Evolutionary conservation across 2,797 vertebrate species (phyloP), one percentile per base, ranked within the genome.

Genomic region (Diceros bicornis): DNA sequence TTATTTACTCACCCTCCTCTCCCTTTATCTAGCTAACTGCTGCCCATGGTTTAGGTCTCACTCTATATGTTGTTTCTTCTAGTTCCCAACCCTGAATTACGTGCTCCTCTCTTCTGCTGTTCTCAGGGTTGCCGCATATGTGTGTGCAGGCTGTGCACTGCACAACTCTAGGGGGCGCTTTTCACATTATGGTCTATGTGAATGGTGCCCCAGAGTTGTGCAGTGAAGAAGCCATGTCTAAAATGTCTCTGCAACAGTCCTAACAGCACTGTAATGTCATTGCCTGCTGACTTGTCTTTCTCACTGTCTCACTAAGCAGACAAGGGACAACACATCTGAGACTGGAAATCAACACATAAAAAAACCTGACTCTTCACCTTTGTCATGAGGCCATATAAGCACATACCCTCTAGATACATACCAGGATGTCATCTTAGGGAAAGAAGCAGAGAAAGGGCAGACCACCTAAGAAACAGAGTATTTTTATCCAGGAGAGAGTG

Each of bases 101-200:
- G 20, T 1, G 52, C 0, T 23, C 16, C 27, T 41, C 50, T 23
- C 74, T 37, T 23, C 29, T 78, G n/a, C 27, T 29, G 13, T n/a
- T 44, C 55, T 23, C 3, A 2, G 32, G 16, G 1, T 5, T 18
- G 13, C 34, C 44, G 12, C 32, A 27, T n/a, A 17, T 0, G 29
- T 21, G 7, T 27, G 44, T n/a, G 4, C 17, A 32, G 41, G 37
- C 29, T 13, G 11, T 6, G 3, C 3, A 16, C 62, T 74, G 52
- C 27, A 3, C 7, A 77, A 14, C 3, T 23, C n/a, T 10, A 34
- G 16, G 1, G 10, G 17, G 2, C 0, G 0, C 29, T 37, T 4
- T 68, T 77, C 77, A 66, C 21, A 2, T 29, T 27, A 18, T 1
- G 4, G 7, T 61, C 13, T 41, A 1, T 13, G 13, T n/a, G 64